Evolutionary conservation across 2,888 invertebrate species (phyloP), one percentile per base, ranked within the genome.

Genomic region (Machimus atricapillus): DNA sequence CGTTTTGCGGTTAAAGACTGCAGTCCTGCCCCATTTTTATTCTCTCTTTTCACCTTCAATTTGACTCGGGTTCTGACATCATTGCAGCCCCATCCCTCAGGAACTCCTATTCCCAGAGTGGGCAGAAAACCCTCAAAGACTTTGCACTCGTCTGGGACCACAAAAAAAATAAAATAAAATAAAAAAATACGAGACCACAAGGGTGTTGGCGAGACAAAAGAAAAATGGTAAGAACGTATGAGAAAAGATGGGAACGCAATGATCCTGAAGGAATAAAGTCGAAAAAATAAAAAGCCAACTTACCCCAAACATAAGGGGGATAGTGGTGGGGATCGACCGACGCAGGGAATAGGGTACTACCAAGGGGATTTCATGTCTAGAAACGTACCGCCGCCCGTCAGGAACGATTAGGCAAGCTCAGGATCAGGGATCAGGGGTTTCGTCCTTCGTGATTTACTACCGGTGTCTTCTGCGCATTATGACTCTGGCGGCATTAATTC

Each of bases 401-500:
- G 74, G 74, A 74, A 27, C 85, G 74, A 85, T 85, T 85, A 74
- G 66, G 66, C 37, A 66, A 34, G 19, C 23, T 83, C 37, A 73
- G 74, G 85, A 76, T 77, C 56, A 66, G 19, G 66, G 86, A 46
- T 46, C 43, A 46, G 43, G 43, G 43, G 52, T 52, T 14, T 77
- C 52, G 77, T 77, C 86, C 52, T 85, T 77, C 74, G 12, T 88
- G 88, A 88, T 88, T 88, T 88, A 88, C 79, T 85, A 86, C 73
- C 76, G 85, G 85, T 87, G 88, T 88, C 88, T 87, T 88, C 78
- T 88, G 85, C 52, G 87, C 87, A 87, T 88, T 87, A 88, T 88
- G 88, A 88, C 87, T 88, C 81, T 58, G 23, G 77, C 56, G 58
- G 77, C 86, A 86, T 77, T 52, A 86, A 86, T 46, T 77, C 46